These are phyloP conservation scores for Aphelocoma coerulescens DNA, from an alignment of 2,113 vertebrate species.

Conservation along the genomic window DNA sequence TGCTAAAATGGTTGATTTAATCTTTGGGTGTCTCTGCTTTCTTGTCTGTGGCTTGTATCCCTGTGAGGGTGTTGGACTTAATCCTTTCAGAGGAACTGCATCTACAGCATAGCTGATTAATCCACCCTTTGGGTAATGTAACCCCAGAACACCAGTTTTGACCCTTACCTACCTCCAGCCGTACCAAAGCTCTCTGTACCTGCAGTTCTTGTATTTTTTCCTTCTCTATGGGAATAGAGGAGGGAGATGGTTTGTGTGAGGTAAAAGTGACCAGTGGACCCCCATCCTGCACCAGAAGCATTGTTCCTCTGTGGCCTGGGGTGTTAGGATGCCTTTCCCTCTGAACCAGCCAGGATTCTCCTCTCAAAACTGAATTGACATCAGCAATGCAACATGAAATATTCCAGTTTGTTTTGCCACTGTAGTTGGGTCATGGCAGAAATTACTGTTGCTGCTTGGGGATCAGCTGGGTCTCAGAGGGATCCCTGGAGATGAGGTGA, in stretches of 20 bases:
- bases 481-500: neutral
- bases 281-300: neutral
- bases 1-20: neutral
- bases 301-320: accelerated
- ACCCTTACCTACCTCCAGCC: neutral
- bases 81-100: neutral
- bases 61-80: neutral
- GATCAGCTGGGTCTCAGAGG: neutral
- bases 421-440: neutral
- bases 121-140: neutral
- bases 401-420: accelerated
- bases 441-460: neutral
- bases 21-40: neutral
- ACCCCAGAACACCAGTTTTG: neutral
- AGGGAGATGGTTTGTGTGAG: neutral
- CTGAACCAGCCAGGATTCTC: neutral
- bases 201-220: neutral
- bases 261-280: neutral
- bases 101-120: neutral
- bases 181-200: neutral
- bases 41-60: neutral
- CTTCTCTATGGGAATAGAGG: neutral
- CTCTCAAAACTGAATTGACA: neutral
- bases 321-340: neutral
- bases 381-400: neutral